phyloP scores from a whole-genome alignment of 30 jellyfish, hydroid and myxozoan genomes.

The Haliclystus octoradiatus region DNA sequence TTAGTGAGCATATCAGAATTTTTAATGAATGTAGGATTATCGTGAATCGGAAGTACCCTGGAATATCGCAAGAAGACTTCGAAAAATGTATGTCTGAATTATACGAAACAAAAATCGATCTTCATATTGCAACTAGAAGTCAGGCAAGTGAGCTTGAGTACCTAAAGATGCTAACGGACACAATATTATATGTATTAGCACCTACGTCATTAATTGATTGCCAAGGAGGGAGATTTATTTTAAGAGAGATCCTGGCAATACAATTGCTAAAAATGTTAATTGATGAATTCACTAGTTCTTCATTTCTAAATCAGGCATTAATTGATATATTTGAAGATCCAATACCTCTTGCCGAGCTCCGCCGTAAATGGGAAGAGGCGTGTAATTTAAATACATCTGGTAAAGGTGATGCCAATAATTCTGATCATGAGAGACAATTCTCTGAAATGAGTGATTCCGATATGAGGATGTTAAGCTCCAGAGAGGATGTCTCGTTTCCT shows the following conservation, averaged over 20 bases:
- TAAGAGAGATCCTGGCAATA: conserved; percentile 80
- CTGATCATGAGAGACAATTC: no score
- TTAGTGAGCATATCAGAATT: conserved; percentile 52
- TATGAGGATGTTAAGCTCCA: no score
- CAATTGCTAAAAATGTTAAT: conserved; percentile 55
- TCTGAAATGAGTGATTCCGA: no score
- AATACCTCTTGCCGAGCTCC: conserved; percentile 42
- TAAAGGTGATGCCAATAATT: conserved; percentile 22
- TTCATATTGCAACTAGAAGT: conserved; percentile 61
- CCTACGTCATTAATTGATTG: conserved; percentile 71
- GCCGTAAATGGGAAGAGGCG: conserved; percentile 54
- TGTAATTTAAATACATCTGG: conserved; percentile 34
- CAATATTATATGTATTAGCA: conserved; percentile 32
- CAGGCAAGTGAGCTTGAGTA: conserved; percentile 76
- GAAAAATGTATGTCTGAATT: conserved; percentile 66
- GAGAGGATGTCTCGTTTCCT: no score
- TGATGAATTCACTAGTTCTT: conserved; percentile 56
- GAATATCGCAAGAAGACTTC: conserved; percentile 54
- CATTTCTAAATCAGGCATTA: conserved; percentile 59
- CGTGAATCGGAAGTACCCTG: conserved; percentile 77
- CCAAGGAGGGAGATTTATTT: conserved; percentile 87
- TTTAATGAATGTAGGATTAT: conserved; percentile 74
- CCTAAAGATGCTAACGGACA: conserved; percentile 56
- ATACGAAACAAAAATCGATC: conserved; percentile 53
- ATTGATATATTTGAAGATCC: conserved; percentile 82